phyloP scores from a whole-genome alignment of 1,140 invertebrate species.

The Bradynema listronoti region DNA sequence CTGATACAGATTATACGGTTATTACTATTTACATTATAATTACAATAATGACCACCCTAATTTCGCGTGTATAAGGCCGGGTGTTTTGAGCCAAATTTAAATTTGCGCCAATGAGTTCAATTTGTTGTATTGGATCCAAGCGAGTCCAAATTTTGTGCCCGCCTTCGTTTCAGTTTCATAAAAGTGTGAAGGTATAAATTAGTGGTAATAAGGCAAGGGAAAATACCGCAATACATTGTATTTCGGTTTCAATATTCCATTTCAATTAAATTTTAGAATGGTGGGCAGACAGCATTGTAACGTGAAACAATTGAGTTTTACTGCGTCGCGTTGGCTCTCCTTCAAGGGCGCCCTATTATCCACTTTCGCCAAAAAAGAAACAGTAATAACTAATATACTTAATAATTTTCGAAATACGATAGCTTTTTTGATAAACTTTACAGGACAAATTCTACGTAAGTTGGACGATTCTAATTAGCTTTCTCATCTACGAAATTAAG shows the following conservation, averaged over 20 bases:
- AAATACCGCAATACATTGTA: too few species aligned
- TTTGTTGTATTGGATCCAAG: too few species aligned
- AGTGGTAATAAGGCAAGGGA: too few species aligned
- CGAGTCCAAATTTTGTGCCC: too few species aligned
- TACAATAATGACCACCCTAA: too few species aligned
- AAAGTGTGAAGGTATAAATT: too few species aligned
- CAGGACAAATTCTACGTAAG: slow-evolving; percentile 20
- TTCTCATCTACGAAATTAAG: slow-evolving; percentile 49
- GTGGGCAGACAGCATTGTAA: slow-evolving; percentile 53
- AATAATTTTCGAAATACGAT: not conserved
- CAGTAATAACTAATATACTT: slow-evolving; percentile 22
- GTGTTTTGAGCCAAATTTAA: too few species aligned
- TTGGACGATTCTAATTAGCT: slow-evolving; percentile 27
- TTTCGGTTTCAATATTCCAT: slow-evolving; percentile 17
- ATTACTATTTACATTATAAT: too few species aligned
- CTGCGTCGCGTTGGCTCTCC: slow-evolving; percentile 51
- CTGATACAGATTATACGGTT: slow-evolving; percentile 52
- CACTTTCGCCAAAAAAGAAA: slow-evolving; percentile 44
- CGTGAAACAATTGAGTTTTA: slow-evolving; percentile 51
- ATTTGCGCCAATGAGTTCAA: too few species aligned
- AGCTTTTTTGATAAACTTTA: not conserved
- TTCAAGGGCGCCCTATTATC: slow-evolving; percentile 46
- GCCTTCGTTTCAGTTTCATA: too few species aligned
- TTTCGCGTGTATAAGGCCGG: too few species aligned
- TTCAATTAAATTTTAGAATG: slow-evolving; percentile 37